Evolutionary conservation across 2,797 vertebrate species (phyloP).

Genomic region (Podarcis lilfordi): DNA sequence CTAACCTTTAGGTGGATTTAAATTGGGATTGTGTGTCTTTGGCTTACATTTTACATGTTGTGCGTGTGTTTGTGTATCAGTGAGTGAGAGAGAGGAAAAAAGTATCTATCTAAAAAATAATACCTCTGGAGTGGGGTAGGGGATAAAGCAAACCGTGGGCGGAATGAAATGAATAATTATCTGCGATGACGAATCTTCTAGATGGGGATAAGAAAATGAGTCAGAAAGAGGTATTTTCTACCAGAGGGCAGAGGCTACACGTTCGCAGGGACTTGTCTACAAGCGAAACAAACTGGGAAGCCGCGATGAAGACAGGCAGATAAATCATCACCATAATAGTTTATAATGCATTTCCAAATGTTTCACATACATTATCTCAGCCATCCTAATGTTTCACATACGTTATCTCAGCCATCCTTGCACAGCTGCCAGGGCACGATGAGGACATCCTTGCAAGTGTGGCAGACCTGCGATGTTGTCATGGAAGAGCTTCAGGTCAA

Average conservation of each 20-base stretch:
- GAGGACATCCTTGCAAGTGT: too few relatives aligned
- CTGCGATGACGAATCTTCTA: background rate
- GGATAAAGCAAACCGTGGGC: background rate
- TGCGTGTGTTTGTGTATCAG: too few relatives aligned
- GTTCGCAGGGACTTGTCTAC: accelerated
- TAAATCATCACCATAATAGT: too few relatives aligned
- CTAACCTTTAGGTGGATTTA: background rate
- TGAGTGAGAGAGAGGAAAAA: too few relatives aligned
- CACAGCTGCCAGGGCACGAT: too few relatives aligned
- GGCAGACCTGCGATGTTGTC: too few relatives aligned
- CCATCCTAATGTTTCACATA: too few relatives aligned
- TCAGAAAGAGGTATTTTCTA: background rate
- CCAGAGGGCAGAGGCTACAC: background rate
- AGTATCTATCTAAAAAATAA: background rate
- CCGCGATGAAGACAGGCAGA: background rate
- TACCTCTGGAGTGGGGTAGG: too few relatives aligned
- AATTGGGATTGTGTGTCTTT: background rate
- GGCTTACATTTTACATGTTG: background rate
- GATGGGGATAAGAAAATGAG: background rate
- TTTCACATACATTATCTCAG: too few relatives aligned
- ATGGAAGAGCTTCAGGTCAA: too few relatives aligned
- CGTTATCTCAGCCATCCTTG: too few relatives aligned
- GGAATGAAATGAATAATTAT: slow-evolving; percentile 8
- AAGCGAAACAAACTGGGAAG: background rate
- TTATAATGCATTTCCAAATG: too few relatives aligned